Evolutionary conservation across 2,797 vertebrate genomes (phyloP), one percentile per base, ranked within the genome.

Genomic region (Botia almorhae): DNA sequence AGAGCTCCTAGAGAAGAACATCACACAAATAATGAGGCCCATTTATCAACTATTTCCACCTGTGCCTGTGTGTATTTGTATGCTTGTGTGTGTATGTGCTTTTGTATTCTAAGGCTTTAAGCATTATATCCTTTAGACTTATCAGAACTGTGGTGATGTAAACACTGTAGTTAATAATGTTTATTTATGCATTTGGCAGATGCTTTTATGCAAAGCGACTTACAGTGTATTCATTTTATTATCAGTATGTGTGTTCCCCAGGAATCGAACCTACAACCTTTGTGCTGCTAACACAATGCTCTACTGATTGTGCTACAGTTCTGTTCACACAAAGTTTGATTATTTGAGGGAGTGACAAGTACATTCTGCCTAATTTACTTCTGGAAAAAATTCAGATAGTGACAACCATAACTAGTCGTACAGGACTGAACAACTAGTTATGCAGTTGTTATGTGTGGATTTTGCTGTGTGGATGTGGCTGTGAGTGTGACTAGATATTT

Each of bases 21-120:
- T 91, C 91, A 90, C 89, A 88, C 87, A 84, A 89, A 87, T 93
- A 94, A 94, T 93, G 91, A 91, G 86, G 88, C 87, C 88, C 87
- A 92, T 94, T 91, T 88, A 91, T 94, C 92, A 93, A 82, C 85
- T 79, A 71, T 87, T 91, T 89, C 80, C 85, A 88, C 87, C 85
- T 72, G 74, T 56, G 64, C 56, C 39, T 60, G 71, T 16, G 39
- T 46, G 65, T 74, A 53, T 73, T 60, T 74, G 50, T 60, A 21
- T 63, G 68, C 21, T n/a, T 67, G 51, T 17, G 21, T 5, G 23
- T 80, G 58, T 48, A 21, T 43, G 74, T 63, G 23, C n/a, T n/a
- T n/a, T n/a, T n/a, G n/a, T n/a, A n/a, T n/a, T n/a, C 39, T 16
- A 14, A 16, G 29, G 13, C 14, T 74, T 60, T 69, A 53, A 19